A percentile compares a stretch with the other conserved stretches of the same genome.
Conservation (phyloP, 2,888 invertebrate species). For the Neoaliturus tenellus region DNA sequence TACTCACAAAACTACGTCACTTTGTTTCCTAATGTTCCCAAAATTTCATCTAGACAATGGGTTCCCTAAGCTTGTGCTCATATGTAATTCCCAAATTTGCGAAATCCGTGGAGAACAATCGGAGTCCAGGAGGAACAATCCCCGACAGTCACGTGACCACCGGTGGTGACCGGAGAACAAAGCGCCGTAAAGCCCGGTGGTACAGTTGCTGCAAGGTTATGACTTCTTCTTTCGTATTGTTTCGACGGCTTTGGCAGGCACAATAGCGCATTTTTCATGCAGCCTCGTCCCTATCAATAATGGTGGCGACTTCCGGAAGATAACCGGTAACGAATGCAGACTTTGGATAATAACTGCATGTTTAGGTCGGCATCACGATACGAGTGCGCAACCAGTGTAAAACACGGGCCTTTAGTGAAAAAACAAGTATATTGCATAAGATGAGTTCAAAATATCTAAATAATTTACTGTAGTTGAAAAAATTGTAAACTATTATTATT, state of each 20-base stretch:
- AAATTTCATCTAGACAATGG: not conserved
- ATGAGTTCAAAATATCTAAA: too few relatives aligned
- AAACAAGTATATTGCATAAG: too few relatives aligned
- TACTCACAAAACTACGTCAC: not conserved
- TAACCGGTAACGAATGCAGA: not conserved
- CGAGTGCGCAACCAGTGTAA: too few relatives aligned
- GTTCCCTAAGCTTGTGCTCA: not conserved
- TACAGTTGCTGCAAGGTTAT: not conserved
- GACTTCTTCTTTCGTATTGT: not conserved
- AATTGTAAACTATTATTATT: too few relatives aligned
- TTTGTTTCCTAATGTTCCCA: not conserved
- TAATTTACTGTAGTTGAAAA: too few relatives aligned
- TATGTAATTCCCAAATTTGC: not conserved
- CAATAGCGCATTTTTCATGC: constrained; percentile 12
- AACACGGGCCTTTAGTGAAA: too few relatives aligned
- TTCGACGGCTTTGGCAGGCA: not conserved
- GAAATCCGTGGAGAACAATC: too few relatives aligned
- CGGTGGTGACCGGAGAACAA: not conserved
- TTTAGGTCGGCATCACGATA: too few relatives aligned
- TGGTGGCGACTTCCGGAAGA: not conserved
- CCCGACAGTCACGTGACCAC: not conserved
- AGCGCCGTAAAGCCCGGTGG: not conserved
- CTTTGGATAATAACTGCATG: too few relatives aligned
- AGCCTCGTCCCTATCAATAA: not conserved
- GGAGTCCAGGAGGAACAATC: too few relatives aligned